Evolutionary conservation across 1,140 invertebrate genomes (phyloP).

Genomic region (Cecropterus lyciades): DNA sequence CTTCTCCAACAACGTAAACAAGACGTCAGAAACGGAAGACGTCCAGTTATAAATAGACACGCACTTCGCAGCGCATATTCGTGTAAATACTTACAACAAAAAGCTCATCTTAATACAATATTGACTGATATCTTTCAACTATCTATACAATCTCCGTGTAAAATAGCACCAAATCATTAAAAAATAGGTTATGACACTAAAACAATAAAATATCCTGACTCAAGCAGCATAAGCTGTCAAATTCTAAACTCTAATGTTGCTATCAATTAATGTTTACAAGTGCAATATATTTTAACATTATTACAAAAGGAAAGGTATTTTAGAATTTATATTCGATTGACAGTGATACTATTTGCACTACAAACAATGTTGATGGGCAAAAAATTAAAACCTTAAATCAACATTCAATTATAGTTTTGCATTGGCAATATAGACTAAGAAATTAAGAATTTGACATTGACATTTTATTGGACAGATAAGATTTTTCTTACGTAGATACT

Average conservation of each 20-base stretch:
- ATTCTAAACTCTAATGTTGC: neutral
- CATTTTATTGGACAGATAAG: too few species aligned
- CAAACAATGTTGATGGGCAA: too few species aligned
- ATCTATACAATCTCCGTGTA: slow-evolving; percentile 43
- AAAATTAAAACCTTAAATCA: too few species aligned
- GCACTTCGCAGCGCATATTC: slow-evolving; percentile 5
- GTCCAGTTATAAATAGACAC: slow-evolving; percentile 61
- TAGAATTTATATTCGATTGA: too few species aligned
- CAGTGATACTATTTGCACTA: too few species aligned
- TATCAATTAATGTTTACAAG: too few species aligned
- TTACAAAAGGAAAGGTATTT: too few species aligned
- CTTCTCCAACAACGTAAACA: slow-evolving; percentile 60
- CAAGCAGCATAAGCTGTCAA: slow-evolving; percentile 13
- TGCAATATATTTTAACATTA: too few species aligned
- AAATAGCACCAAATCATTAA: slow-evolving; percentile 69
- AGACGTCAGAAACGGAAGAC: slow-evolving; percentile 57
- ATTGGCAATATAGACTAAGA: too few species aligned
- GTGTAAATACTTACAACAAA: slow-evolving; percentile 71
- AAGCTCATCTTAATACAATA: slow-evolving; percentile 66
- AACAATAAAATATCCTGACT: slow-evolving; percentile 39
- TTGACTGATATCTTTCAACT: slow-evolving; percentile 22
- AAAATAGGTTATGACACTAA: slow-evolving; percentile 49
- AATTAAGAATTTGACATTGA: too few species aligned
- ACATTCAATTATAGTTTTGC: too few species aligned
- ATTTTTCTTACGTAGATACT: slow-evolving; percentile 6